Conservation (phyloP, 2,113 vertebrate genomes). For the Phalacrocorax pelagicus region DNA sequence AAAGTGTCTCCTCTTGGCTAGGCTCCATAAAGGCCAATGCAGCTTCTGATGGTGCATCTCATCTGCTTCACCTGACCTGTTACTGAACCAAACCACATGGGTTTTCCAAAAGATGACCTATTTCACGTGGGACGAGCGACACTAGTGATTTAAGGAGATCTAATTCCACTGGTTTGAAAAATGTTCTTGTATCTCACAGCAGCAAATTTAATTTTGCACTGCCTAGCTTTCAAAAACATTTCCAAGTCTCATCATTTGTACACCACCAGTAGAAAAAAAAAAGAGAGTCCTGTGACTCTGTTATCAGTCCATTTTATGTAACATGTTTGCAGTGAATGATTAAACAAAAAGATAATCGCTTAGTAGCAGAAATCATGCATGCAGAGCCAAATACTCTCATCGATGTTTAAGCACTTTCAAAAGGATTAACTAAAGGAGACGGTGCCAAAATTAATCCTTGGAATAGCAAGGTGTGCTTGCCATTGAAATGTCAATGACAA, state of each 20-base stretch:
- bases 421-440: slow-evolving; percentile 9
- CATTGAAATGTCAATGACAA: neutral
- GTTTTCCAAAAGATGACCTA: neutral
- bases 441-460: neutral
- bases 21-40: neutral
- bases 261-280: neutral
- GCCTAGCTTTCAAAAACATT: neutral
- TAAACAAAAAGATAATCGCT: slow-evolving; percentile 51
- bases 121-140: neutral
- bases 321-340: slow-evolving; percentile 57
- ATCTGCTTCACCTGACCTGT: neutral
- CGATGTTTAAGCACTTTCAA: slow-evolving; percentile 1
- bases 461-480: neutral
- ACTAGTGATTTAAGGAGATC: neutral
- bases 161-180: neutral
- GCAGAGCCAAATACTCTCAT: slow-evolving; percentile 16
- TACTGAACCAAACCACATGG: neutral
- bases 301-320: slow-evolving; percentile 43
- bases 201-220: neutral
- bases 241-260: neutral
- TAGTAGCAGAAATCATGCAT: slow-evolving; percentile 48
- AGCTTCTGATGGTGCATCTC: neutral
- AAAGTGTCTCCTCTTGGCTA: neutral
- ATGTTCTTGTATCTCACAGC: neutral
- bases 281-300: neutral